A percentile compares a stretch with the other conserved stretches of the same genome.
These are phyloP conservation scores for Thymelicus lineola DNA, from an alignment of 2,888 invertebrate species.

Conservation along the genomic window DNA sequence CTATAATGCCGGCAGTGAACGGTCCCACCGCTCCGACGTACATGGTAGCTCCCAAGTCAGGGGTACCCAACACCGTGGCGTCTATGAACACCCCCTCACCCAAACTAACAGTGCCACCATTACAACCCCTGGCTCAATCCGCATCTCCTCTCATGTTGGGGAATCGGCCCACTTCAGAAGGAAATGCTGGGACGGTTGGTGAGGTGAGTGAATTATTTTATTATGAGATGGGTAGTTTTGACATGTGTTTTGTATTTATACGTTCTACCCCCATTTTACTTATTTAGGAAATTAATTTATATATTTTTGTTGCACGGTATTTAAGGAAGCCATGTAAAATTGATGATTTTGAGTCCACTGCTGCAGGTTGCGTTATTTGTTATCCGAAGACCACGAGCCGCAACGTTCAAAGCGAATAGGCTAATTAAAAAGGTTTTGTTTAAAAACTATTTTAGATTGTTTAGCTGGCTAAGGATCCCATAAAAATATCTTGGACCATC, in stretches of 20 bases:
- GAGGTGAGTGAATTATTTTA: constrained; percentile 7
- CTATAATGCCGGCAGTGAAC: neutral
- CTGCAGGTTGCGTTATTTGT: no score
- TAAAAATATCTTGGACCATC: no score
- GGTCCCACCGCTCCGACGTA: neutral
- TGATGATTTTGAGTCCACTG: no score
- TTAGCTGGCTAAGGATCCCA: no score
- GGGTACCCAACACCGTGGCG: neutral
- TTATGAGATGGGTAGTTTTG: neutral
- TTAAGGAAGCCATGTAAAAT: no score
- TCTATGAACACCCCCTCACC: neutral
- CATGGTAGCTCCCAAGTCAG: constrained; percentile 11
- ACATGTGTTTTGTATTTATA: neutral
- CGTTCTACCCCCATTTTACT: no score
- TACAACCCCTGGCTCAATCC: constrained; percentile 6
- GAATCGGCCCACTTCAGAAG: constrained; percentile 5
- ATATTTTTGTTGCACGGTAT: no score
- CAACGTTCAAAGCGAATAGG: no score
- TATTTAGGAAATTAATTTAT: no score
- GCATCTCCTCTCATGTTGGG: constrained; percentile 30
- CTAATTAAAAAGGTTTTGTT: no score
- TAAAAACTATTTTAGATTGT: no score
- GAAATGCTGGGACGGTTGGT: neutral
- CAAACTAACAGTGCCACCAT: constrained; percentile 19
- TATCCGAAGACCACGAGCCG: no score